Evolutionary conservation across 2,888 invertebrate genomes (phyloP), one percentile per base, ranked within the genome.

Genomic region (Diarsia brunnea): DNA sequence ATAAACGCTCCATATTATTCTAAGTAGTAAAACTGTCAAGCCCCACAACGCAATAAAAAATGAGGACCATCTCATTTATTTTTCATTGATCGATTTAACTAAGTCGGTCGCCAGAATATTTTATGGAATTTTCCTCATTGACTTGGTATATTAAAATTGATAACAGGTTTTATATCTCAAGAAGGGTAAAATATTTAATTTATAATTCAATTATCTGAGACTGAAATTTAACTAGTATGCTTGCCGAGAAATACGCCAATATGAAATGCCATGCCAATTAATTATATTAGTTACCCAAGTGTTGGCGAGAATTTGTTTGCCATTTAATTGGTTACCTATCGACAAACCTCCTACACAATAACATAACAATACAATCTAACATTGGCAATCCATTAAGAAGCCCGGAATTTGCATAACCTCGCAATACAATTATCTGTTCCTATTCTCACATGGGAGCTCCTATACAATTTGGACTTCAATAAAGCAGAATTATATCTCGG

Each of bases 381-480:
- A 69, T 63, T 49, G 5, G 4, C 12, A 79, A 55, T 51, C 11
- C 45, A 70, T 38, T 69, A 71, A 14, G 8, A 24, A 61, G 47
- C 12, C 38, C 53, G 14, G 27, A n/a, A 71, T 68, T 27, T 38
- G 16, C 64, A 47, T 64, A 63, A 51, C 38, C 31, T 19, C 7
- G 14, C 11, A 47, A 55, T n/a, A 31, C 3, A 14, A 77, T 61
- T 27, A 65, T 72, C 58, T 79, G 49, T 51, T 79, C 19, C 12
- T 0, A 53, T 19, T 51, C 27, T 31, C 19, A 19, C n/a, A 2
- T 11, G 24, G 14, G 14, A 45, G 10, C 49, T 64, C 14, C 14
- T 5, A 11, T 51, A 63, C 10, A 78, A 69, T 49, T 67, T 68
- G 4, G n/a, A 38, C 0, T 68, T 60, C 27, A 71, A 47, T 47